Evolutionary conservation across 2,797 vertebrate genomes (phyloP), one percentile per base, ranked within the genome.

Genomic region (Amblyraja radiata): DNA sequence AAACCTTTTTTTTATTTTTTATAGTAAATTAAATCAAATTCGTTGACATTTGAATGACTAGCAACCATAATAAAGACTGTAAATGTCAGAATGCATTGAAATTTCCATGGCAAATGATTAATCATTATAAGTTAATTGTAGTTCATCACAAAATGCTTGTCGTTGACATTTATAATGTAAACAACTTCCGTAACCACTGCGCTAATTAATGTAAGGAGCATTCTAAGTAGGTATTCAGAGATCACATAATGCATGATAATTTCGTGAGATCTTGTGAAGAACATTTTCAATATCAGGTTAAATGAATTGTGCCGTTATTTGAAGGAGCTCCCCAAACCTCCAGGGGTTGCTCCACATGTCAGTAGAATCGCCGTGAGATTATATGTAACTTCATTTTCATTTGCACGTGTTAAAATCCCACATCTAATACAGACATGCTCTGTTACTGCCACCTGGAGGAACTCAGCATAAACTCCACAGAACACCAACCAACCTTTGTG

Each of bases 111-210:
- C 95, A 96, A 95, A 95, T 95, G 95, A 96, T 96, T 96, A 97
- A 95, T 96, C 95, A 95, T 95, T 93, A 90, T 61, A 95, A 96
- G 95, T 95, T 97, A 97, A 97, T 97, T 97, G 96, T 96, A 95
- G 96, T 96, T 97, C 96, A 96, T 97, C 95, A 96, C 95, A 95
- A 95, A 95, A 94, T 95, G 94, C 95, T 96, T 96, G 95, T 97
- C 96, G 96, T 96, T 96, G 95, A 96, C 96, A 96, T 97, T 97
- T 96, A 96, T 96, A 96, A 96, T 95, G 95, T 96, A 96, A 97
- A 96, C 90, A 95, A 96, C 95, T 96, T 96, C 95, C 96, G 96
- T 96, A 96, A 94, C 95, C 95, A 94, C 90, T 68, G 71, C 88
- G 91, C 95, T 95, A 86, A 21, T 13, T 0, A 90, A 94, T 93